Conservation (phyloP, 92 coral and sea anemone species). For the Desmophyllum pertusum region DNA sequence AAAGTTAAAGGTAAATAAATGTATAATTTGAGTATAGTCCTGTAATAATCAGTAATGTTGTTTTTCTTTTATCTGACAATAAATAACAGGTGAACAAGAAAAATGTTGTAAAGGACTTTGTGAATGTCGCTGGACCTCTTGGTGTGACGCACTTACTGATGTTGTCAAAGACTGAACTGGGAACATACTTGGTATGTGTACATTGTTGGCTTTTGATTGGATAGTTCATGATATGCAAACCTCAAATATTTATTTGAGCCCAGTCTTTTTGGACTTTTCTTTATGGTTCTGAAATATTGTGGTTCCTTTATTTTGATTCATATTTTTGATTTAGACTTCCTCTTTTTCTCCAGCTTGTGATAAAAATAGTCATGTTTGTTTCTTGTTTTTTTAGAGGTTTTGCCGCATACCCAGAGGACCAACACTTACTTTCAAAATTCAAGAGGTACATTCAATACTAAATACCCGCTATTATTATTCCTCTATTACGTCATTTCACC, state of each 20-base stretch:
- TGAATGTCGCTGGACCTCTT: slow-evolving; percentile 97
- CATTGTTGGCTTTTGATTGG: too few relatives aligned
- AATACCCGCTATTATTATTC: too few relatives aligned
- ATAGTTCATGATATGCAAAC: too few relatives aligned
- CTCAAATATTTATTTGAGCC: too few relatives aligned
- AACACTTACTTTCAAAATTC: slow-evolving; percentile 84
- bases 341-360: too few relatives aligned
- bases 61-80: not conserved
- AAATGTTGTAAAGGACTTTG: slow-evolving; percentile 95
- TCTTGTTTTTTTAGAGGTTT: slow-evolving; percentile 62
- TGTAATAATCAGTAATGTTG: not conserved
- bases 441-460: slow-evolving; percentile 58
- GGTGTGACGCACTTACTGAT: slow-evolving; percentile 95
- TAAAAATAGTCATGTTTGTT: not conserved
- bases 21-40: not conserved
- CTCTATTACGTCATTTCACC: too few relatives aligned
- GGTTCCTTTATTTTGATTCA: too few relatives aligned
- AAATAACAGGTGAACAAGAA: slow-evolving; percentile 77
- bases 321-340: too few relatives aligned
- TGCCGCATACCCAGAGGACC: slow-evolving; percentile 95
- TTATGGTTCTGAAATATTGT: too few relatives aligned
- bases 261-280: too few relatives aligned
- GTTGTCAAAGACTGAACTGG: slow-evolving; percentile 90
- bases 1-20: slow-evolving; percentile 73
- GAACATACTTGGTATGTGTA: slow-evolving; percentile 83